Evolutionary conservation across 2,113 vertebrate species (phyloP), one percentile per base, ranked within the genome.

Genomic region (Axis porcinus): DNA sequence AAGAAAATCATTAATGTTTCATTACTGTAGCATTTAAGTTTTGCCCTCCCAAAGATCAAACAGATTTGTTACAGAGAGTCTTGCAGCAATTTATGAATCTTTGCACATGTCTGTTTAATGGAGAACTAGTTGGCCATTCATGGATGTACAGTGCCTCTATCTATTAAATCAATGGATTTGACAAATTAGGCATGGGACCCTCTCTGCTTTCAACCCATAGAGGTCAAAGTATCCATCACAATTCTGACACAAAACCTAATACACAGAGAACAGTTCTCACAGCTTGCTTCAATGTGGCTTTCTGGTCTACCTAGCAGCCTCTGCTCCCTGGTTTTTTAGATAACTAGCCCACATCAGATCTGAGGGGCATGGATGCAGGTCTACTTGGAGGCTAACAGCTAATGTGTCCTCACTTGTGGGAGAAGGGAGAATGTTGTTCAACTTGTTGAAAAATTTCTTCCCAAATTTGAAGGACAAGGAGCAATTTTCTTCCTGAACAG

Each of bases 1-100:
- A 76, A 92, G 92, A 98, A 89, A 95, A 95, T 92, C 95, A 96
- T 96, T 96, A 97, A 97, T 91, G 55, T 94, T 76, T 79, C 81
- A 86, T 96, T 96, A 95, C 84, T 91, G 1, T 86, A 94, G 67
- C 97, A 95, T 96, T 98, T 97, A 97, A 28, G 54, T 83, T 96
- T 96, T 89, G 27, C 47, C 57, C 58, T 74, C 94, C 78, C 43
- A 89, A 95, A 54, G 94, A 96, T 97, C 95, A 97, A 97, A 91
- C 70, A 90, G 89, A 98, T 97, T 70, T 97, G 81, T 97, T 97
- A 94, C 95, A 94, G 54, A 87, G 50, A 96, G 76, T 70, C 85
- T 92, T 85, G 86, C 86, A 47, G 58, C 52, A 88, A 86, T 92
- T 93, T 82, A 78, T 67, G 57, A 88, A 85, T 88, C 76, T 95